Evolutionary conservation across 2,113 vertebrate genomes (phyloP), one percentile per base, ranked within the genome.

Genomic region (Ictalurus furcatus): DNA sequence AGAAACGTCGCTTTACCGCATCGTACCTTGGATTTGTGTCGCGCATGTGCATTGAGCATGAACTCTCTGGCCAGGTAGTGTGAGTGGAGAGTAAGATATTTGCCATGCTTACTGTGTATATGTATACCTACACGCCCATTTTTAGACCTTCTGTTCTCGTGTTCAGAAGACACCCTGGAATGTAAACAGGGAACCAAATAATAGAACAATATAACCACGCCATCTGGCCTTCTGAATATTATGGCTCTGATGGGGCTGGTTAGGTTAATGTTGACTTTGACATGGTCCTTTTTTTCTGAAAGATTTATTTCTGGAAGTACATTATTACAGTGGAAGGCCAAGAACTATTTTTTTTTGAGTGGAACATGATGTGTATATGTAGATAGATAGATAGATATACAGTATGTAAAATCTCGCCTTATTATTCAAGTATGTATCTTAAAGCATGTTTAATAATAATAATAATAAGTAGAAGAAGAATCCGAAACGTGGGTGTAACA

Each of bases 201-300:
- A 54, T 48, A 44, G 28, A 54, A 52, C 8, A n/a, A 44, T 21
- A 83, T 40, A 40, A 19, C 34, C 71, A 23, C 0, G 21, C 58
- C 37, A 52, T 3, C n/a, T 34, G 65, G 67, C 54, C 67, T 85
- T 63, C 28, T 84, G 85, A 78, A 21, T 89, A 30, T 87, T 87
- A 71, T 80, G 80, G 17, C 28, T 71, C 84, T 85, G 84, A 73
- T 23, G 9, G 48, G 19, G 16, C 30, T 73, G 11, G 44, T n/a
- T 56, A 14, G 19, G 71, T 19, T 40, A 40, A 40, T 79, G 73
- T 76, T 76, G 76, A 79, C 76, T 79, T 28, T 79, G 44, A 48
- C 76, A 28, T 5, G 11, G 54, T 37, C 34, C 52, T 73, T 74
- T 59, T 86, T 4, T 34, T 8, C 69, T 4, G n/a, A 37, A 19